Base-by-base conservation (phyloP, 2,797 vertebrate genomes). In the Enteromius radiatus region DNA sequence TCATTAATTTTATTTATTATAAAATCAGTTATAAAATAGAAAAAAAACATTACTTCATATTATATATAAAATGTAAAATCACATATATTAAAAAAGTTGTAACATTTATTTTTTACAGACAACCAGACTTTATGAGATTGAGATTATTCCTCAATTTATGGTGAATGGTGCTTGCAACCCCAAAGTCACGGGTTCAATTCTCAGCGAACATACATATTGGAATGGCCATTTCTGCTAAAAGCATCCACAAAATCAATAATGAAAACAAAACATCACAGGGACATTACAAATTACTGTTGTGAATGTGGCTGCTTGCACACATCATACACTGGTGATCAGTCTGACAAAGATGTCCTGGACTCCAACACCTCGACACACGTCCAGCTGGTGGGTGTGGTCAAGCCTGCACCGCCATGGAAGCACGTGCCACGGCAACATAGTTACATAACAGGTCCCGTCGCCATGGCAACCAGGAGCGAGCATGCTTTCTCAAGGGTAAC, bases 351-450 rank as follows among this genome's bases (percentile, higher is more conserved):
- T 15, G 21, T n/a, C 49, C 36, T 76, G 76, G 69, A 54, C 31
- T 12, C n/a, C 5, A 71, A 49, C 33, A 64, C 21, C 67, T 76
- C 56, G 0, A 52, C 71, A 49, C 84, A 76, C 4, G 64, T 84
- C 56, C 74, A 59, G 54, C 80, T 85, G 83, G 92, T 93, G 92
- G 94, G 93, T 92, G 94, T 94, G 94, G 95, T 93, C 91, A 91
- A 91, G 91, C 89, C 91, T 86, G 90, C 91, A 92, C 94, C 92
- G 88, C 91, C 19, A 90, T 87, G 86, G 86, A 93, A 90, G 94
- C 93, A 95, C 91, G 91, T 94, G 93, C 92, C 93, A 92, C 93
- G 92, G 94, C 93, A 95, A 96, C 95, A 94, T 91, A 82, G 89
- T 96, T 95, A 94, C 93, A 93, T 93, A 95, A 95, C 91, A 92